These are phyloP conservation scores for Ctena decussata DNA, from an alignment of 2,888 invertebrate species.

Conservation along the genomic window DNA sequence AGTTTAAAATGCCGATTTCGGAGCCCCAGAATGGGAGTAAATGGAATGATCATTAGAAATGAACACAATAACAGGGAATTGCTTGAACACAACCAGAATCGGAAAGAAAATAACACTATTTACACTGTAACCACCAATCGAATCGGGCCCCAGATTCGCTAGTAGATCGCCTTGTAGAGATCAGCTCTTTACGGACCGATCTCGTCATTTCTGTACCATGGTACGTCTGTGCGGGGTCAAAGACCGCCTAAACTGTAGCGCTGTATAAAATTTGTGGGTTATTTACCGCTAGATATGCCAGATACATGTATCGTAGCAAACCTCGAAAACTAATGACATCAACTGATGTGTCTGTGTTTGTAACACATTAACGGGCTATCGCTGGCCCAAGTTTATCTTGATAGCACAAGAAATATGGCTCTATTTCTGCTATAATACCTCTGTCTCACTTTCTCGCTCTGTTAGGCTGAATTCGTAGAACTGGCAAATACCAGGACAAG, in stretches of 20 bases:
- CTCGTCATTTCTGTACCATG: neutral
- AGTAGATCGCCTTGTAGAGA: neutral
- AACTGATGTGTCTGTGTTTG: no score
- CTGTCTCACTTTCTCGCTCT: no score
- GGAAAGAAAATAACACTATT: neutral
- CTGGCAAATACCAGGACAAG: no score
- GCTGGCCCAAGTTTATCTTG: no score
- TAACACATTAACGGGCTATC: no score
- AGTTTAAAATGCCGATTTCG: neutral
- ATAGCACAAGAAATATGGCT: no score
- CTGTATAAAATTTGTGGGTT: neutral
- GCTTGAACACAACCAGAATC: neutral
- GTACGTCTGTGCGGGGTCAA: neutral
- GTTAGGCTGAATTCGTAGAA: no score
- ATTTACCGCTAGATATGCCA: neutral
- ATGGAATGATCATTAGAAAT: neutral
- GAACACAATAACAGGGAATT: neutral
- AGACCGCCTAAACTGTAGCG: neutral
- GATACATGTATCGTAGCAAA: neutral
- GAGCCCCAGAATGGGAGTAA: neutral
- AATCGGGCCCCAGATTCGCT: neutral
- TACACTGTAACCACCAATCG: neutral
- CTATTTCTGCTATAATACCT: no score
- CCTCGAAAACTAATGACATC: constrained; percentile 9
- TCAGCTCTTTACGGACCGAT: neutral